A percentile compares a stretch with the other conserved stretches of the same genome.
phyloP scores from a whole-genome alignment of 2,113 vertebrate species.

The Sminthopsis crassicaudata region DNA sequence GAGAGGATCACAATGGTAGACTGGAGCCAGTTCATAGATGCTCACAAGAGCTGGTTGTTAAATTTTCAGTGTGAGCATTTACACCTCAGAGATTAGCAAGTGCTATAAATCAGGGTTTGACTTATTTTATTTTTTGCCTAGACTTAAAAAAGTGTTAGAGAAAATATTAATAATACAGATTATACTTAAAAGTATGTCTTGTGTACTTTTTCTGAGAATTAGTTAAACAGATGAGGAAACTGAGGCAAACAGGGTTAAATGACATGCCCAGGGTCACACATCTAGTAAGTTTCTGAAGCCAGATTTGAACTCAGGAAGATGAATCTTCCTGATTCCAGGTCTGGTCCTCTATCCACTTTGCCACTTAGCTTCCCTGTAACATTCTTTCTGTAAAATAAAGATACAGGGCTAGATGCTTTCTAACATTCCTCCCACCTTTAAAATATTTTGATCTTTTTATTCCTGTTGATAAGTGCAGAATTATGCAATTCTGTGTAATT shows the following conservation, averaged over 20 bases:
- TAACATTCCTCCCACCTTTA: not conserved
- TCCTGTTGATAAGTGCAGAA: not conserved
- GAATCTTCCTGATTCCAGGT: not conserved
- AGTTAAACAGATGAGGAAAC: not conserved
- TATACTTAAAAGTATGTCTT: not conserved
- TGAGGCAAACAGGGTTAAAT: too few relatives aligned
- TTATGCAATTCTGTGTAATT: not conserved
- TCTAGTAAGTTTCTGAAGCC: not conserved
- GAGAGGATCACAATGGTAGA: not conserved
- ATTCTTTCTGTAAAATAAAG: not conserved
- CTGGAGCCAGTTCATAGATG: slow-evolving; percentile 8
- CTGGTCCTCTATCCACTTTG: not conserved
- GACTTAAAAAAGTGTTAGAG: not conserved
- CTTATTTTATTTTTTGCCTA: not conserved
- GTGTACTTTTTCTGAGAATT: not conserved
- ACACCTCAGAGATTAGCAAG: not conserved
- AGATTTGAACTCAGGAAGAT: not conserved
- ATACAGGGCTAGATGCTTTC: not conserved
- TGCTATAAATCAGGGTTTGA: not conserved
- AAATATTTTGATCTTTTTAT: not conserved
- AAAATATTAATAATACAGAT: not conserved
- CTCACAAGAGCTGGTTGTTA: not conserved
- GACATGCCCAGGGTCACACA: too few relatives aligned
- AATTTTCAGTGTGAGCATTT: not conserved
- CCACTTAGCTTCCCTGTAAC: not conserved